Base-by-base conservation (phyloP, 64 coral and sea anemone species). In the Stichodactyla mertensii region DNA sequence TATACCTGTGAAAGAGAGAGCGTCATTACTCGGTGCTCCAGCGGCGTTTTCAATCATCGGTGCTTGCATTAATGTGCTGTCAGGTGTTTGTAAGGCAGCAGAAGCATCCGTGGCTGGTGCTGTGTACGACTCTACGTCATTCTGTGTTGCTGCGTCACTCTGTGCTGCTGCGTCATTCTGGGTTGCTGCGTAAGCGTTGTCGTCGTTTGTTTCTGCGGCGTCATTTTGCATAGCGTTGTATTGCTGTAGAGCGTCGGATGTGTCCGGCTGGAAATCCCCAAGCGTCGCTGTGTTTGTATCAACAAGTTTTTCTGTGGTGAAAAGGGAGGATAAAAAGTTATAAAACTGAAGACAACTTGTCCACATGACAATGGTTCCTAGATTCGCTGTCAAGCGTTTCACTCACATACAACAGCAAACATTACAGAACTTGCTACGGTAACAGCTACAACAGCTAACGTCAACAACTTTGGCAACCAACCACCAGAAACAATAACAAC, bases 371-470 rank as follows among this genome's bases (percentile, higher is more conserved):
- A 31, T 45, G 3, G 36, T 45, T 45, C 36, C 36, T 45, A 2
- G 36, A 45, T 45, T 45, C 36, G 3, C 36, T 45, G 36, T 2
- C 36, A 45, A 45, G 36, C 36, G 36, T 45, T 45, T 45, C 97
- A 99, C 66, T 92, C 84, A 5, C 93, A 93, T 93, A 99, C 95
- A 45, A 45, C 36, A 45, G 36, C 3, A 45, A 45, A 45, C 36
- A 45, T 45, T 45, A 45, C 36, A 45, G 1, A 45, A 45, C 36
- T 45, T 45, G 36, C 36, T 45, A 45, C 36, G 36, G 3, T 45
- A 45, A 45, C 36, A 45, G 36, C 36, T 45, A 45, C 36, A 45
- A 45, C 36, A 45, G 36, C 36, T 45, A 4, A 2, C 36, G 36
- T 45, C 36, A 45, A 45, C 36, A 45, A 45, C 36, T 45, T 45